Evolutionary conservation across 2,888 invertebrate species (phyloP), one percentile per base, ranked within the genome.

Genomic region (Spatulosminthurus flaviceps): DNA sequence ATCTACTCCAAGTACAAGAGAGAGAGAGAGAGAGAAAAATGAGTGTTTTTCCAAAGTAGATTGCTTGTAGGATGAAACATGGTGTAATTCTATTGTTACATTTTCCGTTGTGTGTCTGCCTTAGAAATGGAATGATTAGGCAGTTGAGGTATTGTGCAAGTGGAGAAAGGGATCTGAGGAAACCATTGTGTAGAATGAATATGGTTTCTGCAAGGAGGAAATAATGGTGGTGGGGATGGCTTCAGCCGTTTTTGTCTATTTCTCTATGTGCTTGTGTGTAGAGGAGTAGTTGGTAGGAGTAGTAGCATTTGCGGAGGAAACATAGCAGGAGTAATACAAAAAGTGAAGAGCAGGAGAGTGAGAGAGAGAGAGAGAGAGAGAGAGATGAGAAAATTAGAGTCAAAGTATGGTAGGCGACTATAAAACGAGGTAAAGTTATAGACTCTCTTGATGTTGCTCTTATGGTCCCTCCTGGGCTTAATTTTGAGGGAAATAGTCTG

Each of bases 401-500:
- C 77, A 78, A 79, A 81, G 79, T 81, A 79, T 81, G 79, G 76
- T 79, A 61, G 81, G 73, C 81, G 81, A 79, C 81, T 81, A 81
- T 81, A 81, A 81, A 81, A 81, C 79, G 79, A 79, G 79, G 79
- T 75, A 77, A 82, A 82, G 83, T 83, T 83, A 83, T 83, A 83
- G 83, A 82, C 83, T 79, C 81, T 81, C 77, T 81, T 81, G 77
- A 77, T 81, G 75, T 79, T 80, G 79, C 80, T 82, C 80, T 83
- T 82, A 82, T 82, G 82, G 82, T 82, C 78, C 83, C 83, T 83
- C 83, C 80, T 81, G 83, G 83, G 82, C 81, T 83, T 83, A 83
- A 83, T 83, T 83, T 83, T 83, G 83, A 83, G 83, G 83, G 82
- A 83, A 82, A 83, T 83, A 82, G 83, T 82, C 82, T 82, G 75